Percentiles rank a stretch among this genome's conserved stretches.
These are phyloP conservation scores for Caerostris darwini DNA, from an alignment of 1,140 invertebrate species.

Conservation along the genomic window DNA sequence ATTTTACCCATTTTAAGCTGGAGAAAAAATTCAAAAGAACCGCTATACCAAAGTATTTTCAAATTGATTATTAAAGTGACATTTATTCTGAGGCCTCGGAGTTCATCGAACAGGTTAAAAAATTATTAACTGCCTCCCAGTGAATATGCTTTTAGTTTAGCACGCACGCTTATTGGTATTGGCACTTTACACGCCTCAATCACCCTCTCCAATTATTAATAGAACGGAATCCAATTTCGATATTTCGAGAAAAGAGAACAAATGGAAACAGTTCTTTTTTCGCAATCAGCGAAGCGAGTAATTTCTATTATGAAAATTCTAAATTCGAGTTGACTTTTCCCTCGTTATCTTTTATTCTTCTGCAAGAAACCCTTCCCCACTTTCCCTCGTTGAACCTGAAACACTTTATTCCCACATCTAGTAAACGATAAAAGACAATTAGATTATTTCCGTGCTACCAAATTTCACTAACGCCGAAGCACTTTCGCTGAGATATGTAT, in stretches of 20 bases:
- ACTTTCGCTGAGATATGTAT: neutral
- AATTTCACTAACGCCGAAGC: neutral
- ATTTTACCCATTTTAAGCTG: no score
- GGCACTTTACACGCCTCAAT: neutral
- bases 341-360: neutral
- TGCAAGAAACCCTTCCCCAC: neutral
- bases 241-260: neutral
- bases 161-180: neutral
- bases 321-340: neutral
- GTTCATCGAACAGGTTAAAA: no score
- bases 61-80: no score
- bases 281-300: neutral
- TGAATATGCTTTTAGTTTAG: neutral
- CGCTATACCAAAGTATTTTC: no score
- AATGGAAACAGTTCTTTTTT: neutral
- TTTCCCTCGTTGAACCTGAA: neutral
- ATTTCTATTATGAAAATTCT: neutral
- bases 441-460: neutral
- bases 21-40: no score
- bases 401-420: neutral
- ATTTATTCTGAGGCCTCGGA: no score
- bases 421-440: neutral
- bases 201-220: neutral
- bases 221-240: neutral
- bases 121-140: no score